Evolutionary conservation across 2,888 invertebrate species (phyloP).

Genomic region (Tenthredo notha): DNA sequence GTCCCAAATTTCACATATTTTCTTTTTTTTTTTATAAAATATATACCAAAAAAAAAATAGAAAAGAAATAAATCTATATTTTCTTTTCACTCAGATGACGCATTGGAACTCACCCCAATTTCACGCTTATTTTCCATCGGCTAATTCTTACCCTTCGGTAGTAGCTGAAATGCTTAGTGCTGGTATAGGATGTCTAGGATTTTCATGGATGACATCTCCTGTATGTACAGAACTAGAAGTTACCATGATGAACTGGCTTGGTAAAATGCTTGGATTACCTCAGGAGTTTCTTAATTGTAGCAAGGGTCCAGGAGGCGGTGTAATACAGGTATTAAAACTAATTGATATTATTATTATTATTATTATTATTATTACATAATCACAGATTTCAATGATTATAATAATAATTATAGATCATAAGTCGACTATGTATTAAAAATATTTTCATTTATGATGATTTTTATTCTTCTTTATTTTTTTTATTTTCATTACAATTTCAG

Average conservation of each 20-base stretch:
- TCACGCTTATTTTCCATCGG: slow-evolving; percentile 94
- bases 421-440: not conserved
- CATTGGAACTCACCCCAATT: slow-evolving; percentile 97
- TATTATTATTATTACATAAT: slow-evolving; percentile 23
- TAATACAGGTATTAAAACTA: slow-evolving; percentile 84
- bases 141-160: slow-evolving; percentile 91
- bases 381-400: not conserved
- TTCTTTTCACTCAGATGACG: slow-evolving; percentile 82
- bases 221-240: slow-evolving; percentile 96
- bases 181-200: slow-evolving; percentile 91
- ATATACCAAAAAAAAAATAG: not conserved
- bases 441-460: not conserved
- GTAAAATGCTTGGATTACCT: slow-evolving; percentile 91
- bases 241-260: slow-evolving; percentile 96
- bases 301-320: slow-evolving; percentile 90
- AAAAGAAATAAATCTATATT: not conserved
- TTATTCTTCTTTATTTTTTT: slow-evolving; percentile 60
- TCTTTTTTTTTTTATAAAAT: not conserved
- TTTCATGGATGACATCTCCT: slow-evolving; percentile 94
- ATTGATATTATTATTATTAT: too few relatives aligned
- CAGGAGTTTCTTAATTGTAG: slow-evolving; percentile 89
- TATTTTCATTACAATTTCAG: slow-evolving; percentile 76
- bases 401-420: not conserved
- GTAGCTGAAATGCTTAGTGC: slow-evolving; percentile 91
- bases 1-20: not conserved